Conservation (phyloP, 2,113 vertebrate species). For the Aptenodytes forsteri region DNA sequence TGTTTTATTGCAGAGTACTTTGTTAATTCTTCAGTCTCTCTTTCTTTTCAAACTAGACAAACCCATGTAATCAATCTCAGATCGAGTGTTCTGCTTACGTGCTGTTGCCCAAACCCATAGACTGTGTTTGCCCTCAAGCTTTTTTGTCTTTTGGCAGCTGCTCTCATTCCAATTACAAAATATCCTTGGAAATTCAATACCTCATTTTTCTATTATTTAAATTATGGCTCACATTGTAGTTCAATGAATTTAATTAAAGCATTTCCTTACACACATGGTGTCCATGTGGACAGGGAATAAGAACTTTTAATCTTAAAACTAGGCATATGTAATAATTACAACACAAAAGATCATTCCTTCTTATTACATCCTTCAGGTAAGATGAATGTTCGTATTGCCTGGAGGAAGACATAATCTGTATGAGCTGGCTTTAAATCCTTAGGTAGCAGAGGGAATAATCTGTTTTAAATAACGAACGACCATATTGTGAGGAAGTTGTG, state of each 20-base stretch:
- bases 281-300: conserved; percentile 48
- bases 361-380: not conserved
- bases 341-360: not conserved
- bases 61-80: conserved; percentile 4
- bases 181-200: conserved; percentile 54
- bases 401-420: not conserved
- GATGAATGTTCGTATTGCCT: not conserved
- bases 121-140: conserved; percentile 19
- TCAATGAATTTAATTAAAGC: conserved; percentile 60
- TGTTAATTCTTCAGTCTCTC: not conserved
- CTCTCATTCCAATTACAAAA: conserved; percentile 34
- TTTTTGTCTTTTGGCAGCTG: conserved; percentile 31
- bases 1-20: not conserved
- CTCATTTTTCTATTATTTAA: conserved; percentile 59
- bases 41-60: not conserved
- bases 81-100: conserved; percentile 30
- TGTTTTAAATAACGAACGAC: not conserved
- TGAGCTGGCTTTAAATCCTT: not conserved
- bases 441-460: not conserved
- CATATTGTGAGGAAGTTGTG: not conserved
- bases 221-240: conserved; percentile 25
- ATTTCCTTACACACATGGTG: conserved; percentile 48
- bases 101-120: not conserved
- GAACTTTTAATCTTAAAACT: not conserved
- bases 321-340: not conserved